These are phyloP conservation scores for Cassiopea andromeda DNA, from an alignment of 30 jellyfish, hydroid and myxozoan species.

Conservation along the genomic window DNA sequence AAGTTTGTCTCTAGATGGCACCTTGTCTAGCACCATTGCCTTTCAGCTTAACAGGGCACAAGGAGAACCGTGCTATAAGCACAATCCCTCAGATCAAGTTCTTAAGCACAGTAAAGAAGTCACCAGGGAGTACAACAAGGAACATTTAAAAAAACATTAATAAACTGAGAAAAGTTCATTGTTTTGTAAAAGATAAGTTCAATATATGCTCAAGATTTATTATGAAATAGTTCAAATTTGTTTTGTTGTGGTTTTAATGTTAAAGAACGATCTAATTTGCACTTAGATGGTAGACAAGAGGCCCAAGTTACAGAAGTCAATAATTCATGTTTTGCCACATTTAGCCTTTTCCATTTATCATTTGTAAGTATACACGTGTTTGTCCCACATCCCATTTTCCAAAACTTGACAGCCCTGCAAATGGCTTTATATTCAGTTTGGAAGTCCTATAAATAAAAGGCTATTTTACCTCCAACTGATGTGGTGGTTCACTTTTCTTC, in stretches of 20 bases:
- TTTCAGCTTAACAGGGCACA: constrained; percentile 67
- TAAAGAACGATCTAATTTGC: constrained; percentile 30
- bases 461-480: too few relatives aligned
- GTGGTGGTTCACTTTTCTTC: too few relatives aligned
- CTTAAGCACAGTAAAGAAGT: constrained; percentile 61
- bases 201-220: not conserved
- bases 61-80: constrained; percentile 53
- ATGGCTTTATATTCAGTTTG: too few relatives aligned
- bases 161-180: constrained; percentile 28
- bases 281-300: constrained; percentile 55
- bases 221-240: not conserved
- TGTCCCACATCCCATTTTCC: constrained; percentile 64
- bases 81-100: constrained; percentile 66
- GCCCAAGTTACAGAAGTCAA: constrained; percentile 59
- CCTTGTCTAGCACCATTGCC: constrained; percentile 59
- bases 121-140: constrained; percentile 62
- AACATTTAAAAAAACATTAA: constrained; percentile 46
- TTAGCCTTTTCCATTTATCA: constrained; percentile 27
- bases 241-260: too few relatives aligned
- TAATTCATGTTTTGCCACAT: constrained; percentile 45
- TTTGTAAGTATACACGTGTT: constrained; percentile 65
- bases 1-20: constrained; percentile 43
- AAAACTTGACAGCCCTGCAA: not conserved
- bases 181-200: constrained; percentile 1
- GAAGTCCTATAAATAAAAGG: too few relatives aligned